Evolutionary conservation across 2,113 vertebrate species (phyloP).

Genomic region (Cinclus cinclus): DNA sequence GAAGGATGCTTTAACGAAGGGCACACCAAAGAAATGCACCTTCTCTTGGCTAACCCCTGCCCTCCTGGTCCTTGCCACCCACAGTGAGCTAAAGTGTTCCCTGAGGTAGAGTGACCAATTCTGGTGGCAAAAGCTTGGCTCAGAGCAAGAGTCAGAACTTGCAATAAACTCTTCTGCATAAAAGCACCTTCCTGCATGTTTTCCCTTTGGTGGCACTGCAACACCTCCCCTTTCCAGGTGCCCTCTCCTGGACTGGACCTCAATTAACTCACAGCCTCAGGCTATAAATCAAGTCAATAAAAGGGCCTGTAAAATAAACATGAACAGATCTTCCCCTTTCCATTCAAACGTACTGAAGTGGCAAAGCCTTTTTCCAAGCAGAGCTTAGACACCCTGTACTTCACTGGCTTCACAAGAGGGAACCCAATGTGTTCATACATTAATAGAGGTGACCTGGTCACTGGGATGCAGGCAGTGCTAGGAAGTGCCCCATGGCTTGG

Average conservation of each 20-base stretch:
- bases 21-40: conserved; percentile 40
- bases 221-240: conserved; percentile 66
- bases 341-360: conserved; percentile 82
- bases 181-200: neutral
- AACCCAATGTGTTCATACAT: conserved; percentile 48
- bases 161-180: neutral
- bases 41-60: conserved; percentile 66
- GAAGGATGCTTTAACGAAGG: conserved; percentile 49
- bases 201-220: neutral
- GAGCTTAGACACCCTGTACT: conserved; percentile 67
- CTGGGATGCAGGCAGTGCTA: conserved; percentile 1
- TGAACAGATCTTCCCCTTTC: conserved; percentile 71
- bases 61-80: conserved; percentile 40
- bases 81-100: neutral
- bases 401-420: conserved; percentile 71
- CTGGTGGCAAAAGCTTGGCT: neutral
- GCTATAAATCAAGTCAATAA: conserved; percentile 84
- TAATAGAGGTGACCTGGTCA: conserved; percentile 72
- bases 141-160: neutral
- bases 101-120: neutral
- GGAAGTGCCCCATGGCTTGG: neutral
- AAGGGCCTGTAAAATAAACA: conserved; percentile 83
- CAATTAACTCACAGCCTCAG: conserved; percentile 82
- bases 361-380: conserved; percentile 59
- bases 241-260: conserved; percentile 69